Base-by-base conservation (phyloP, 1,140 invertebrate species). In the Drosophila virilis region DNA sequence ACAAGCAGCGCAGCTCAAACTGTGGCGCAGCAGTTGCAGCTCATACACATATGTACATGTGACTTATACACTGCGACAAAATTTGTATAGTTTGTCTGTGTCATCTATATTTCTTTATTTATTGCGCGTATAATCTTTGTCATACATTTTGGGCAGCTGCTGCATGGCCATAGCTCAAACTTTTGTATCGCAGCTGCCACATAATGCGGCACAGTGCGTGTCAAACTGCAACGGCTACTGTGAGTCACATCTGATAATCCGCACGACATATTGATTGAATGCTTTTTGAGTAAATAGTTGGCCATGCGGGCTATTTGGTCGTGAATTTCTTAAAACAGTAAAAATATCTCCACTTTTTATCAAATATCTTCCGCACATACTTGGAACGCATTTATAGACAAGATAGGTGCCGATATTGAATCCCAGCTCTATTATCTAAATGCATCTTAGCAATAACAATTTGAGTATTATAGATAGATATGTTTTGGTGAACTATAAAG, bases 151-250 rank as follows among this genome's bases (percentile, higher is more conserved):
- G 6, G 35, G 13, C 42, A 28, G 28, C 17, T 67, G 55, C 50
- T 40, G 62, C 62, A 59, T 33, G 32, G 51, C 43, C 59, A 57
- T 71, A 65, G 43, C 61, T 73, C 55, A 67, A 67, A 9, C 37
- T 46, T 6, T 54, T 61, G 50, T 57, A 42, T 17, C 17, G 10
- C 62, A 54, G 13, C 42, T 50, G 32, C 5, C 10, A n/a, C 42
- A 58, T 28, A 38, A 35, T 55, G 50, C 62, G 32, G 9, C 50
- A 50, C 38, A 38, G 28, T 62, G n/a, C 37, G 22, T 33, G 15
- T 37, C 46, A 66, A 73, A 67, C 62, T 67, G 38, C 28, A 10
- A 32, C 15, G 37, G 52, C 17, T n/a, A 28, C 37, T 52, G 35
- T 33, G 59, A 28, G 8, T 40, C 59, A 57, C 12, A 65, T 35